Conservation (phyloP, 2,888 invertebrate species). For the Apeira syringaria region DNA sequence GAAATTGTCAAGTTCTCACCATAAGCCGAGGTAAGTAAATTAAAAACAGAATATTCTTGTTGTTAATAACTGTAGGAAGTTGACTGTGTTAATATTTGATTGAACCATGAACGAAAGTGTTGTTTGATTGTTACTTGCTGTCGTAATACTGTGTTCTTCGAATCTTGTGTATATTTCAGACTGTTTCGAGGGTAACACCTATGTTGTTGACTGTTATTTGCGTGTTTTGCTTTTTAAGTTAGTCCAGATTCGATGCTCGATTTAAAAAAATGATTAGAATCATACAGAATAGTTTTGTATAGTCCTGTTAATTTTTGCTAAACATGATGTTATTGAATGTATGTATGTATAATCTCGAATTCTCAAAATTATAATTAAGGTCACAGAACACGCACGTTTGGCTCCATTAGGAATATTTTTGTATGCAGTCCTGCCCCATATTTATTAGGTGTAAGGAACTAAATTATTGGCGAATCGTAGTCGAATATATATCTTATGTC, state of each 20-base stretch:
- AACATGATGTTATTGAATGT: neutral
- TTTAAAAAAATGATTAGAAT: too few relatives aligned
- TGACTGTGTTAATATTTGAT: conserved; percentile 34
- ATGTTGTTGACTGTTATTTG: conserved; percentile 29
- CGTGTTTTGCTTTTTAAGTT: conserved; percentile 24
- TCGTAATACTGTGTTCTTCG: neutral
- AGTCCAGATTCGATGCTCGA: conserved; percentile 1
- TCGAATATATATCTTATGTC: conserved; percentile 4
- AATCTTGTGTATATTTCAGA: neutral
- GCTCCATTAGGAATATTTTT: conserved; percentile 17
- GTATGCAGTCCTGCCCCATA: conserved; percentile 40
- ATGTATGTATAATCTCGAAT: conserved; percentile 5
- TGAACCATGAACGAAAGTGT: conserved; percentile 23
- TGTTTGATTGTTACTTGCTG: neutral
- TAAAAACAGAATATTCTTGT: neutral
- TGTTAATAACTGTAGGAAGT: conserved; percentile 2
- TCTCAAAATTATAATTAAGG: neutral
- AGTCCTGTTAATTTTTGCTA: too few relatives aligned
- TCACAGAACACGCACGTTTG: conserved; percentile 22
- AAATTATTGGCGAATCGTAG: conserved; percentile 7
- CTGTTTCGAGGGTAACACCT: conserved; percentile 1
- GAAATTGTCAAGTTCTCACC: too few relatives aligned
- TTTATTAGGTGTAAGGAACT: conserved; percentile 10
- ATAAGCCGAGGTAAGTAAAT: neutral
- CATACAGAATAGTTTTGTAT: too few relatives aligned